Evolutionary conservation across 2,888 invertebrate species (phyloP).

Genomic region (Nudaria mundana): DNA sequence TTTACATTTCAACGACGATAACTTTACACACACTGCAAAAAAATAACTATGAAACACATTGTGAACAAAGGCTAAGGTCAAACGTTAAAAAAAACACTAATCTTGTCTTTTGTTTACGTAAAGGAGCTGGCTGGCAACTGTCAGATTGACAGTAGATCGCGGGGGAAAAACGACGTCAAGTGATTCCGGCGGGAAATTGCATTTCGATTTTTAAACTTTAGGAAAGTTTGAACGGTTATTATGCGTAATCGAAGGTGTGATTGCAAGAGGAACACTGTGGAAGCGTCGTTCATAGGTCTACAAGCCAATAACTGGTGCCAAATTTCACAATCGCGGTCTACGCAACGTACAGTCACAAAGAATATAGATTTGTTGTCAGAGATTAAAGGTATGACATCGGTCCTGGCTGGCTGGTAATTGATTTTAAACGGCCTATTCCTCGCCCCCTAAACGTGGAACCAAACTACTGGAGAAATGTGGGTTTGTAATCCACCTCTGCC

Average conservation of each 20-base stretch:
- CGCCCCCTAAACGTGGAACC: neutral
- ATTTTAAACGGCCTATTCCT: too few relatives aligned
- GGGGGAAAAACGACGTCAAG: constrained; percentile 35
- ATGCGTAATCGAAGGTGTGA: constrained; percentile 23
- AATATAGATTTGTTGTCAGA: constrained; percentile 17
- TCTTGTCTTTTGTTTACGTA: constrained; percentile 21
- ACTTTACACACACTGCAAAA: constrained; percentile 31
- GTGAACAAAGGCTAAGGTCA: constrained; percentile 21
- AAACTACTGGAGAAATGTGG: neutral
- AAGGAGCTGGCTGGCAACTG: constrained; percentile 25
- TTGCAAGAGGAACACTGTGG: constrained; percentile 41
- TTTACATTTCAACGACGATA: constrained; percentile 39
- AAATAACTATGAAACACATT: constrained; percentile 15
- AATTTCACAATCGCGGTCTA: constrained; percentile 63
- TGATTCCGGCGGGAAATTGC: constrained; percentile 52
- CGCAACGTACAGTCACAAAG: constrained; percentile 21
- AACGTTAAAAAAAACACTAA: constrained; percentile 9
- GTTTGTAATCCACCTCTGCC: too few relatives aligned
- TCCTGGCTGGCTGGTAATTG: too few relatives aligned
- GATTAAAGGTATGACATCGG: too few relatives aligned
- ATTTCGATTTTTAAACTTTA: constrained; percentile 40
- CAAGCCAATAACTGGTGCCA: constrained; percentile 64
- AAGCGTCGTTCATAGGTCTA: constrained; percentile 31
- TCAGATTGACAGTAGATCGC: constrained; percentile 35
- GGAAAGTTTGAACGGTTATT: constrained; percentile 5